Evolutionary conservation across 2,888 invertebrate genomes (phyloP), one percentile per base, ranked within the genome.

Genomic region (Drosophila sordidula): DNA sequence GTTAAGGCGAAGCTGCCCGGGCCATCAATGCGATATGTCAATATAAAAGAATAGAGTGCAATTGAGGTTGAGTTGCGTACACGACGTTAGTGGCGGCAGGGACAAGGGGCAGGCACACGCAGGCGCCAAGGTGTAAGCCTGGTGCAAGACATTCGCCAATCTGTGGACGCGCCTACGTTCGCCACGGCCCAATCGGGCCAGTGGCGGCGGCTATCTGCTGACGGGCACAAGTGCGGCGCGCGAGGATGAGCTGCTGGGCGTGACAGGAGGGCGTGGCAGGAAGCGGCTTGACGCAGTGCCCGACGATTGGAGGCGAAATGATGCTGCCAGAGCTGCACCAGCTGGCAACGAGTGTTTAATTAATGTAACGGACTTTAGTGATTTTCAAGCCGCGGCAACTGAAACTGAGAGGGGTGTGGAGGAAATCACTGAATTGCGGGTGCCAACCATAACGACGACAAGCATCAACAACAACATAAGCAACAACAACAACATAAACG

Each of bases 181-280:
- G 91, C 92, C 92, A 91, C 92, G 92, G 92, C 92, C 92, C 90
- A 90, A 88, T 80, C 86, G 92, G 91, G 92, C 92, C 89, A 89
- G 91, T 92, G 92, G 92, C 90, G 92, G 92, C 90, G 91, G 90
- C 74, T 92, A 91, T 70, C 82, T 90, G 70, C 69, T 91, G 68
- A 88, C 91, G 68, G 86, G 85, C 67, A 85, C 85, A 76, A 74
- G 88, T 81, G 82, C 86, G 64, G 71, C 80, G 59, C 89, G 89
- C 67, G 87, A 90, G 57, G 90, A 85, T 75, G 90, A 89, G 66
- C 70, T 75, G 78, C 75, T 75, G 57, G 71, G 71, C 58, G 73
- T 70, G 87, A 75, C 84, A 87, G 74, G 90, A 77, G 56, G 72
- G 34, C 34, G 34, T 12, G 34, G 34, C 58, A 52, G 70, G 74